Evolutionary conservation across 1,140 invertebrate genomes (phyloP).

Genomic region (Araneus ventricosus): DNA sequence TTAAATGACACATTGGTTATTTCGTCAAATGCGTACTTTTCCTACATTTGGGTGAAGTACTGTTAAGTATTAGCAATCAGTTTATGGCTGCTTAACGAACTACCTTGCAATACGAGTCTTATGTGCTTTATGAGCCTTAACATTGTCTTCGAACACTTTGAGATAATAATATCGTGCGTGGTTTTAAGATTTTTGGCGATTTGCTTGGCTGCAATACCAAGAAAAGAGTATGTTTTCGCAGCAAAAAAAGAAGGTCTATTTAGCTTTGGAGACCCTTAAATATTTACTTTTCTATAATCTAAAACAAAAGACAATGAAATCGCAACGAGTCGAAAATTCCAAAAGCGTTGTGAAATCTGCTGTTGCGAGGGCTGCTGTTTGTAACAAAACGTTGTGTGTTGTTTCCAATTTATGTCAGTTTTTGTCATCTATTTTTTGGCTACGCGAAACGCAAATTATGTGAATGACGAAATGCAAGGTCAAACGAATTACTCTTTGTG

Average conservation of each 20-base stretch:
- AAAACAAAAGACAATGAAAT: conserved; percentile 27
- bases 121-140: conserved; percentile 14
- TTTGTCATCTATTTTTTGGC: background rate
- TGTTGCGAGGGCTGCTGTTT: background rate
- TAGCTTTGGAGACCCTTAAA: conserved; percentile 8
- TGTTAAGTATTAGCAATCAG: conserved; percentile 32
- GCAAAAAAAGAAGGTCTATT: background rate
- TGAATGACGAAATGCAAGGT: background rate
- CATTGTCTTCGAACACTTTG: conserved; percentile 9
- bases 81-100: conserved; percentile 46
- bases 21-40: background rate
- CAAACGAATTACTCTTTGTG: background rate
- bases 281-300: conserved; percentile 5
- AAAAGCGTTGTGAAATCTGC: background rate
- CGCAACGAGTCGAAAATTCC: background rate
- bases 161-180: background rate
- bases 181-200: background rate
- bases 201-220: conserved; percentile 10
- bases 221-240: conserved; percentile 8
- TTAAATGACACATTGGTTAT: background rate
- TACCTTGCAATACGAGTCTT: background rate
- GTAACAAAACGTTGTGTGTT: background rate
- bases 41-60: background rate
- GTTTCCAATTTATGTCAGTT: conserved; percentile 1
- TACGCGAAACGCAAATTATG: background rate